Evolutionary conservation across 2,113 vertebrate genomes (phyloP).

Genomic region (Psephotus haematonotus): DNA sequence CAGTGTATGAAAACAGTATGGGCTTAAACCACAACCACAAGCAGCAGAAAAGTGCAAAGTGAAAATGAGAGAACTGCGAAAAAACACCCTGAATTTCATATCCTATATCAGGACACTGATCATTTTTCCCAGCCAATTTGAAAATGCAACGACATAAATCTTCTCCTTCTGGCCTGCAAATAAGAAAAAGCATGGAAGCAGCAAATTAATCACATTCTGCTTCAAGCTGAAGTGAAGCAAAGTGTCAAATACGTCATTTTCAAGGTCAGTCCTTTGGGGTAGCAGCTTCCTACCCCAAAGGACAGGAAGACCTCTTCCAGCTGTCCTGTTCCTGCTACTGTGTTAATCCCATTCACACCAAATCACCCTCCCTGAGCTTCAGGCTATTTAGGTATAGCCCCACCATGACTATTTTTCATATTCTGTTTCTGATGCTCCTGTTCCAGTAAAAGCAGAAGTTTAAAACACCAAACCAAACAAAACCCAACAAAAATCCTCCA

Average conservation of each 20-base stretch:
- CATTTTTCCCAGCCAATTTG: not conserved
- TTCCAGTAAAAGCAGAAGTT: not conserved
- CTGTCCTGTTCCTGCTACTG: not conserved
- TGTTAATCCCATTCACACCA: accelerated
- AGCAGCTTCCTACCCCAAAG: not conserved
- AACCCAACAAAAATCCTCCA: not conserved
- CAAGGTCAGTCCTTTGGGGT: not conserved
- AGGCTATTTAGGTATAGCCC: not conserved
- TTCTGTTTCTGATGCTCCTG: not conserved
- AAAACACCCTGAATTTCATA: not conserved
- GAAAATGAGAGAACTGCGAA: not conserved
- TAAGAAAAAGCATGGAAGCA: not conserved
- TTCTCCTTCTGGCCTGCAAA: not conserved
- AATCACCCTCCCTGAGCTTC: not conserved
- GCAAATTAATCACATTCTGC: not conserved
- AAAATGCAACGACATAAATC: not conserved
- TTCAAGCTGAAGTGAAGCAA: not conserved
- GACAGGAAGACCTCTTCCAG: not conserved
- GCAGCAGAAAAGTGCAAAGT: not conserved
- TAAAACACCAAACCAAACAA: not conserved
- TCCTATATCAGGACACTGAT: not conserved
- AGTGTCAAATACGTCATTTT: not conserved
- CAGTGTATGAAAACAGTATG: not conserved
- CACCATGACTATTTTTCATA: not conserved
- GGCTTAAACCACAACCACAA: not conserved